phyloP scores from a whole-genome alignment of 2,113 vertebrate species.

The Trogon melanurus region DNA sequence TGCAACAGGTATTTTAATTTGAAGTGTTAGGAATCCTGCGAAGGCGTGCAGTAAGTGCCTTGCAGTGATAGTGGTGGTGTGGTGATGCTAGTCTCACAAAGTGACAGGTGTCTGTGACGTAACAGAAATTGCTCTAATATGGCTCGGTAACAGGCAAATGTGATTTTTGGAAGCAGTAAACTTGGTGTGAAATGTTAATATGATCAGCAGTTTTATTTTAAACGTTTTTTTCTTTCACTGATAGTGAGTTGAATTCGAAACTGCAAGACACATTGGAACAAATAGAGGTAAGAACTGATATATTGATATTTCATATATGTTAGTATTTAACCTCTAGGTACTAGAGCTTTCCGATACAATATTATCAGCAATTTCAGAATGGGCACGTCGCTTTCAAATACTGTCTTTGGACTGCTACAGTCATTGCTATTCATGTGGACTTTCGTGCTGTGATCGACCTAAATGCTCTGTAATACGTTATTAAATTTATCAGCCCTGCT shows the following conservation, averaged over 20 bases:
- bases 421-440: not conserved
- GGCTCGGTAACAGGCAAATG: not conserved
- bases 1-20: not conserved
- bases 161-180: not conserved
- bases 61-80: not conserved
- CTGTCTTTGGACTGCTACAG: not conserved
- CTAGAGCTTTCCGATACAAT: not conserved
- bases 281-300: constrained; percentile 88
- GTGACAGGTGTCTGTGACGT: not conserved
- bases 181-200: not conserved
- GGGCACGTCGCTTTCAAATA: not conserved
- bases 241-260: constrained; percentile 96
- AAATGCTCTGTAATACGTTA: not conserved
- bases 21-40: not conserved
- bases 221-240: not conserved
- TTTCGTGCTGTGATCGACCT: not conserved
- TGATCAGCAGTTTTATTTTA: not conserved
- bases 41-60: not conserved
- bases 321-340: not conserved
- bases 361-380: not conserved
- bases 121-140: not conserved
- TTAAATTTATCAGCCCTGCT: not conserved
- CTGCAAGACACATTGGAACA: constrained; percentile 98
- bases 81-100: not conserved
- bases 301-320: not conserved